Conservation (phyloP, 2,113 vertebrate genomes). For the Tapirus terrestris region DNA sequence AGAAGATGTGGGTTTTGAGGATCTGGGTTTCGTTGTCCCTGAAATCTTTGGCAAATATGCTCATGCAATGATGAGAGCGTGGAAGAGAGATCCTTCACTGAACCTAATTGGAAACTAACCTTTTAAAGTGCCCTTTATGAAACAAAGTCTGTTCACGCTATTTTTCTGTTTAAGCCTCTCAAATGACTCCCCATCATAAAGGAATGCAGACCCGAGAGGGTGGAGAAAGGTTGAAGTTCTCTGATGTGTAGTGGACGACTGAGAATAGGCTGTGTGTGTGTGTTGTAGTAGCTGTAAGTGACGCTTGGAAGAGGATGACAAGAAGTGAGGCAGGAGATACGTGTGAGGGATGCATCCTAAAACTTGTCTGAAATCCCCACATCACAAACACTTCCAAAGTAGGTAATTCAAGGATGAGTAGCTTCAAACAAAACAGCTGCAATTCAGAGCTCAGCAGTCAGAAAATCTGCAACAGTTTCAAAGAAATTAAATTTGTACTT, state of each 20-base stretch:
- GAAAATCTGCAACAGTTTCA: background rate
- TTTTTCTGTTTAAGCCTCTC: background rate
- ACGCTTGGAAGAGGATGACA: background rate
- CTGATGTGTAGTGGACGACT: background rate
- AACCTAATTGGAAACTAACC: background rate
- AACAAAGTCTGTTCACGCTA: background rate
- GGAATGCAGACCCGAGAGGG: background rate
- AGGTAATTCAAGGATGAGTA: background rate
- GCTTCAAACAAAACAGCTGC: background rate
- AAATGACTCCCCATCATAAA: background rate
- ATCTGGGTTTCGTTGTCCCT: background rate
- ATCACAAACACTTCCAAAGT: background rate
- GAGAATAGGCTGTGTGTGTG: background rate
- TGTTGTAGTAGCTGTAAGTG: background rate
- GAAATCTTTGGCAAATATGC: background rate
- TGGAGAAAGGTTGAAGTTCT: background rate
- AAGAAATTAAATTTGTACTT: background rate
- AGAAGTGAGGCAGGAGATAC: background rate
- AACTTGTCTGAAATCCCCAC: background rate
- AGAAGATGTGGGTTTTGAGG: background rate
- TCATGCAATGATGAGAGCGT: background rate
- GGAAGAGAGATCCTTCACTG: background rate
- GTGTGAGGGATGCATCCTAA: background rate
- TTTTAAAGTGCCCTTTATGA: background rate
- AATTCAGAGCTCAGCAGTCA: background rate